A percentile compares a stretch with the other conserved stretches of the same genome.
phyloP scores from a whole-genome alignment of 2,888 invertebrate species.

The Calephelis perditalis region DNA sequence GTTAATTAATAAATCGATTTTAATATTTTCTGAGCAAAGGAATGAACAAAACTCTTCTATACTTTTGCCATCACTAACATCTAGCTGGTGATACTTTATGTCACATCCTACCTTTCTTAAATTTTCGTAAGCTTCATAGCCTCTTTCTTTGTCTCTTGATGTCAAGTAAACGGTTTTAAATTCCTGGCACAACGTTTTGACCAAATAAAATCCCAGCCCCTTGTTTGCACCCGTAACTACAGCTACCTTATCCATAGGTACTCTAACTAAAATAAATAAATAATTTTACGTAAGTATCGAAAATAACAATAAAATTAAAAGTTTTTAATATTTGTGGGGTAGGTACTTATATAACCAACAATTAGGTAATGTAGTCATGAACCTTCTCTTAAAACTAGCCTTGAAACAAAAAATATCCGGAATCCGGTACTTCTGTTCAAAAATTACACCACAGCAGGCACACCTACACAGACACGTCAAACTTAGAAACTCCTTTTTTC shows the following conservation, averaged over 20 bases:
- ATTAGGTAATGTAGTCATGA: no score
- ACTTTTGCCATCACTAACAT: constrained; percentile 79
- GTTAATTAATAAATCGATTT: constrained; percentile 84
- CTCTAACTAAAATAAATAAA: no score
- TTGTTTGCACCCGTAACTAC: constrained; percentile 85
- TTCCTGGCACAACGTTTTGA: constrained; percentile 80
- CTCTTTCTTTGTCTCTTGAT: constrained; percentile 78
- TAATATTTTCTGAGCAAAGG: constrained; percentile 75
- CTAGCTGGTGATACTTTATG: constrained; percentile 82
- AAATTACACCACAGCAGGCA: no score
- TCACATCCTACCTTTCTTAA: constrained; percentile 68
- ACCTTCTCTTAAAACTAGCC: no score
- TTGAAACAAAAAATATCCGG: no score
- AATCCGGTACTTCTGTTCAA: no score
- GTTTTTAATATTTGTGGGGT: no score
- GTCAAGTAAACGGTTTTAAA: constrained; percentile 83
- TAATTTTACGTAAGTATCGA: no score
- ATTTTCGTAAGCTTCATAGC: constrained; percentile 75
- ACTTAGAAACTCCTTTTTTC: no score
- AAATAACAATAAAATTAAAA: no score
- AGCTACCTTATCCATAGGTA: constrained; percentile 41
- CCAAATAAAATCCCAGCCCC: constrained; percentile 83
- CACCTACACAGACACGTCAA: no score
- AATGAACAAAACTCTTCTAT: constrained; percentile 73
- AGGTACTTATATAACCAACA: no score